Conservation (phyloP, 2,113 vertebrate species). For the Syngnathus scovelli region DNA sequence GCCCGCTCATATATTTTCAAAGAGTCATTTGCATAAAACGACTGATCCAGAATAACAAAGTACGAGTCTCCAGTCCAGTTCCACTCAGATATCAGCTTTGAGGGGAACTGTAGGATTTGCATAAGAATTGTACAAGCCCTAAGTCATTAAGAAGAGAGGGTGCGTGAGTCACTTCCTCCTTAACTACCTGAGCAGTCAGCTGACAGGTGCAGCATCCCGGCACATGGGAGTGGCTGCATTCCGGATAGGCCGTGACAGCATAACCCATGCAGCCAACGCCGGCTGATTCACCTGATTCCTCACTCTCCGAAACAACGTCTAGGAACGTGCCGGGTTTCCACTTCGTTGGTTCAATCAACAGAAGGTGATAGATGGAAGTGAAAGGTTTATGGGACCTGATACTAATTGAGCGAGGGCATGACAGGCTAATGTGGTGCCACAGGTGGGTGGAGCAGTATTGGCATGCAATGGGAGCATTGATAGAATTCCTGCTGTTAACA, state of each 20-base stretch:
- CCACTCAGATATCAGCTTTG: not conserved
- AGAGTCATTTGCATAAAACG: not conserved
- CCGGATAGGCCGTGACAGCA: conserved; percentile 25
- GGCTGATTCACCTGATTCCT: conserved; percentile 53
- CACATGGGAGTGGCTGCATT: conserved; percentile 1
- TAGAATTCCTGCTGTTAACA: conserved; percentile 44
- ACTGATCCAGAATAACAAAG: not conserved
- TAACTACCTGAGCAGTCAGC: conserved; percentile 38
- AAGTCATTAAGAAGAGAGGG: conserved; percentile 8
- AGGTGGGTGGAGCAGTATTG: conserved; percentile 51
- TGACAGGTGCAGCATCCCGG: conserved; percentile 19
- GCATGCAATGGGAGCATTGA: conserved; percentile 54
- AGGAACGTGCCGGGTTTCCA: conserved; percentile 53
- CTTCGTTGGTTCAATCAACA: conserved; percentile 39
- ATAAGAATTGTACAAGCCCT: not conserved
- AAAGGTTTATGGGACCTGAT: conserved; percentile 66
- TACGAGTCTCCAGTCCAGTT: not conserved
- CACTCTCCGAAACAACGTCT: conserved; percentile 77
- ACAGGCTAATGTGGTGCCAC: conserved; percentile 37
- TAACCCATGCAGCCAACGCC: conserved; percentile 32
- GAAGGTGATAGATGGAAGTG: conserved; percentile 50
- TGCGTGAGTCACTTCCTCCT: conserved; percentile 31
- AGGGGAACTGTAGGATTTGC: not conserved
- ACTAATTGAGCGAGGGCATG: conserved; percentile 58
- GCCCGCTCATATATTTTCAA: not conserved